Base-by-base conservation (phyloP, 2,888 invertebrate genomes). In the Drosophila neutralis region DNA sequence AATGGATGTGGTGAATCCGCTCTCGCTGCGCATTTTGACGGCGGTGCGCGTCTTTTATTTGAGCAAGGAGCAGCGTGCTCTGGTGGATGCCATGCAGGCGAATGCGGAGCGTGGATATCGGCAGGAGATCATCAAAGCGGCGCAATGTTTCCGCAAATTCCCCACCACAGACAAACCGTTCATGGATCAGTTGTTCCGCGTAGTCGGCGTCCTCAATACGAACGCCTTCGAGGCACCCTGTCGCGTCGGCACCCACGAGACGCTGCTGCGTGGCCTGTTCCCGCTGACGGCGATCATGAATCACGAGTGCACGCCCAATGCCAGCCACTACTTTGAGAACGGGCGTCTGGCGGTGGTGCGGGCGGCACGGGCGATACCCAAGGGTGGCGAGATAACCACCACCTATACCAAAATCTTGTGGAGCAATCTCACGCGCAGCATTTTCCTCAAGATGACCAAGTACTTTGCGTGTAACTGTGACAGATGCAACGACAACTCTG, bases 291-390 rank as follows among this genome's bases (percentile, higher is more conserved):
- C 95, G 29, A 94, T 96, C 93, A 94, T 96, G 94, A 95, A 96
- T 83, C 97, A 97, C 87, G 95, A 95, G 85, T 97, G 97, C 90
- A 94, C 93, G 57, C 95, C 96, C 38, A 97, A 97, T 89, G 96
- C 96, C 0, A 94, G 95, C 69, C 96, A 96, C 87, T 94, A 94
- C 69, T 95, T 95, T 48, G 95, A 95, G 63, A 94, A 95, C 42
- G 94, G 95, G 21, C 94, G 94, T 79, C 91, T 94, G 88, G 94
- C 96, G 61, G 94, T 95, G 21, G 93, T 96, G 29, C 94, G 95
- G 76, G 95, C 96, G 2, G 95, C 92, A 0, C 88, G 91, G 64
- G 88, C 83, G 53, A 96, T 97, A 74, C 93, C 94, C 60, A 95
- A 95, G 93, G 96, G 95, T n/a, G 95, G 95, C 38, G 93, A 95